Evolutionary conservation across 2,797 vertebrate species (phyloP).

Genomic region (Pelobates cultripes): DNA sequence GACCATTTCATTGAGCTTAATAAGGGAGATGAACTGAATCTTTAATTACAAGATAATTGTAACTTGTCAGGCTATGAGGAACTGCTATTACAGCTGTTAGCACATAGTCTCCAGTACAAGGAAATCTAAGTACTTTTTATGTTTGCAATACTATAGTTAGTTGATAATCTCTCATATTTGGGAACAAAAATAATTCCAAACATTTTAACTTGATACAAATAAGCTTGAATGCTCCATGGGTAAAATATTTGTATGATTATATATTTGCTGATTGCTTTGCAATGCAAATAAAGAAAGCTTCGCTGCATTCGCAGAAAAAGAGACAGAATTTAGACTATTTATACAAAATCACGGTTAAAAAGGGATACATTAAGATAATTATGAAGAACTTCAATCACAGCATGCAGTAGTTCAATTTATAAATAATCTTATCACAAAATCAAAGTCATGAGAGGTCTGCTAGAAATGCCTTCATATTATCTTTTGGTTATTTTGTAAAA

Average conservation of each 20-base stretch:
- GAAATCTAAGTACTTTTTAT: not conserved
- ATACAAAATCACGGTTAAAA: no score
- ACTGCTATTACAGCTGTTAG: constrained; percentile 65
- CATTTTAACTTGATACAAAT: not conserved
- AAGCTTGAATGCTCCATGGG: not conserved
- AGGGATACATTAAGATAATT: no score
- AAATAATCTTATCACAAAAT: no score
- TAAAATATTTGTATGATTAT: constrained; percentile 4
- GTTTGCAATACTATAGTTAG: constrained; percentile 23
- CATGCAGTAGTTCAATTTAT: no score
- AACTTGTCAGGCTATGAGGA: constrained; percentile 76
- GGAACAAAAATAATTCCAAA: constrained; percentile 25
- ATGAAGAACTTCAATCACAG: no score
- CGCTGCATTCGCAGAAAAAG: not conserved
- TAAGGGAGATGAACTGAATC: constrained; percentile 75
- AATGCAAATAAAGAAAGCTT: not conserved
- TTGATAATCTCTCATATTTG: constrained; percentile 32
- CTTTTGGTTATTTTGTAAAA: no score
- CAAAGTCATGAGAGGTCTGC: no score
- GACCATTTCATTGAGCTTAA: constrained; percentile 74
- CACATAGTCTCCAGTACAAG: constrained; percentile 13
- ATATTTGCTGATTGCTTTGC: not conserved
- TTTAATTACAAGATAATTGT: constrained; percentile 78
- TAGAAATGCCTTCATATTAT: no score
- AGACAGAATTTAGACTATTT: not conserved